Evolutionary conservation across 2,797 vertebrate species (phyloP), one percentile per base, ranked within the genome.

Genomic region (Thaleichthys pacificus): DNA sequence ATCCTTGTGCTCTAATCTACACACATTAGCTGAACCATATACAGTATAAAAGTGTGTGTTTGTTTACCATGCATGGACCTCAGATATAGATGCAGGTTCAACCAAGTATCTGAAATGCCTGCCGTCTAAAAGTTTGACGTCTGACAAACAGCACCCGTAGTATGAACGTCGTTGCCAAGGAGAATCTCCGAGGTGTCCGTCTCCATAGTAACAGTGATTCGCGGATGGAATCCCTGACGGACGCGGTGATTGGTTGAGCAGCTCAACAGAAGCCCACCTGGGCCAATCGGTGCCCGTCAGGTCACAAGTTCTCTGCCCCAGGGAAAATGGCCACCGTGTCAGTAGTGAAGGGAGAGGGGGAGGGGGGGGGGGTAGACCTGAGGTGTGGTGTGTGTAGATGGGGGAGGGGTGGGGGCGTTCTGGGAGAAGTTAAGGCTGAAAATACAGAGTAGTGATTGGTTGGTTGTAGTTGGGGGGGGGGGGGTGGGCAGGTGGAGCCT

Each of bases 1-100:
- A 71, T 82, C 85, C 72, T 75, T 80, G 82, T 84, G 79, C 82
- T 87, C 80, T 38, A 30, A 73, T 86, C 80, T 38, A 30, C 73
- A 70, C 84, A 76, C 72, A 73, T 72, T 63, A 66, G 67, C 71
- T 71, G 75, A 77, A 71, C 69, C 62, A 47, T 69, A 49, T 76
- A 72, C 51, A 72, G 64, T 66, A 78, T 21, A 32, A 65, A 67
- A 67, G 61, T 67, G 66, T 68, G 56, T 66, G 68, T 60, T 56
- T 68, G 28, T 61, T 61, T 42, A 75, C 54, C 62, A 67, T 26
- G 66, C 49, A 81, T 66, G 84, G 66, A 71, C 75, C 66, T 26
- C 74, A 84, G 77, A 75, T 84, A 73, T 75, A 77, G 30, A 63
- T 24, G 49, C n/a, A 68, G 71, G 30, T 73, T 72, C 61, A 51